Evolutionary conservation across 2,888 invertebrate species (phyloP), one percentile per base, ranked within the genome.

Genomic region (Lithodes maja): DNA sequence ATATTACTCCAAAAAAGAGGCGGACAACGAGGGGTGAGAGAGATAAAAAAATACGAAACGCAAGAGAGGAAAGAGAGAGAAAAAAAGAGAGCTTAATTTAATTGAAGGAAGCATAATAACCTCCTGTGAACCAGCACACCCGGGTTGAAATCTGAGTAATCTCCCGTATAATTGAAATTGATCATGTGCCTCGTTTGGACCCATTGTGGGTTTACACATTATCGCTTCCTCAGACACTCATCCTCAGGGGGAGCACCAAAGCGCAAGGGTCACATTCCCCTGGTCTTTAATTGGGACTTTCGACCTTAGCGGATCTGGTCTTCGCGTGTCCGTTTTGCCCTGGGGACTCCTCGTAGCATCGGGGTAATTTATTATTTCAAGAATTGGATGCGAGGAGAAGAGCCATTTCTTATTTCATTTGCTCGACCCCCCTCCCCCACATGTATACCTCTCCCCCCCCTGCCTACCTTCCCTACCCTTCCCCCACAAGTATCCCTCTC

Each of bases 101-200:
- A 86, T 55, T 75, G 77, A 77, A 82, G 82, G 61, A 54, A 81
- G 49, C 75, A 77, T 86, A 86, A 82, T 86, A 86, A 86, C 61
- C 82, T 33, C 75, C 33, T 50, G 86, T 50, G 82, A 82, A 77
- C 75, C 3, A 7, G 15, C 75, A 52, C 86, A 82, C 86, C 75
- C 86, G 74, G 81, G 86, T 33, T 82, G 52, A 82, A 86, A 86
- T 82, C 86, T 86, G 82, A 86, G 81, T 86, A 86, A 86, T 86
- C 86, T 86, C 74, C 75, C 68, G 74, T 86, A 86, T 86, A 86
- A 86, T 86, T 86, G 86, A 86, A 86, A 86, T 82, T 86, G 82
- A 86, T 86, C 82, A 75, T 82, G 52, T 61, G 61, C 81, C 82
- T 86, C 86, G 77, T 86, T 86, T 82, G 50, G 75, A 50, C 15